Percentiles rank a stretch among this genome's conserved stretches.
phyloP scores from a whole-genome alignment of 1,140 invertebrate genomes.

The Cyrtorhinus lividipennis region DNA sequence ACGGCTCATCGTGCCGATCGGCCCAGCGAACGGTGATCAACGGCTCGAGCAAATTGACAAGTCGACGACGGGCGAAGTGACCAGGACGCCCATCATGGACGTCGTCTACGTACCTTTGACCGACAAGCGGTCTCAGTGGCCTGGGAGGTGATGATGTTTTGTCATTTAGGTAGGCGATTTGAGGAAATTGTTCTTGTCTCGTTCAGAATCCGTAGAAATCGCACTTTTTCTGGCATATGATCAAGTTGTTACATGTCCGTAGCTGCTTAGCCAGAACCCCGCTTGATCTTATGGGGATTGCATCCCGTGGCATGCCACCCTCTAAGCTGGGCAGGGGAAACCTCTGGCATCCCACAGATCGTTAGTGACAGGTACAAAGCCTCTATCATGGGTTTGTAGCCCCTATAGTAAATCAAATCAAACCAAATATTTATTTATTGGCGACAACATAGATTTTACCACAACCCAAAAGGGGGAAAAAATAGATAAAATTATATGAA shows the following conservation, averaged over 20 bases:
- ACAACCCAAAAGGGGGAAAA: no score
- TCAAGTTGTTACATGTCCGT: neutral
- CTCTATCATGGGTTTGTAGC: no score
- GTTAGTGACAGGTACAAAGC: no score
- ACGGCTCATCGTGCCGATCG: conserved; percentile 81
- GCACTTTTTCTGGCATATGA: neutral
- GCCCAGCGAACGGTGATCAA: conserved; percentile 64
- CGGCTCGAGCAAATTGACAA: conserved; percentile 81
- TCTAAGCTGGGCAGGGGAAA: no score
- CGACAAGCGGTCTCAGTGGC: conserved; percentile 56
- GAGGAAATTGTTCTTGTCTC: neutral
- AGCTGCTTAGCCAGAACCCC: neutral
- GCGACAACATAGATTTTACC: no score
- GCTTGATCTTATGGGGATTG: neutral
- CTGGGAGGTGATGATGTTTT: conserved; percentile 19
- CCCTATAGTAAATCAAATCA: no score
- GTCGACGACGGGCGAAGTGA: conserved; percentile 57
- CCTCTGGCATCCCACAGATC: no score
- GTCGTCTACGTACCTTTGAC: conserved; percentile 96
- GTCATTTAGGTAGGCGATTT: neutral
- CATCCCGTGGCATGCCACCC: no score
- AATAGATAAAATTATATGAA: no score
- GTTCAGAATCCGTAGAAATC: neutral
- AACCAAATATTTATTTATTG: no score
- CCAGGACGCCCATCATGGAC: conserved; percentile 72